Conservation (phyloP, 2,888 invertebrate species). For the Dicranocentrus wangi region DNA sequence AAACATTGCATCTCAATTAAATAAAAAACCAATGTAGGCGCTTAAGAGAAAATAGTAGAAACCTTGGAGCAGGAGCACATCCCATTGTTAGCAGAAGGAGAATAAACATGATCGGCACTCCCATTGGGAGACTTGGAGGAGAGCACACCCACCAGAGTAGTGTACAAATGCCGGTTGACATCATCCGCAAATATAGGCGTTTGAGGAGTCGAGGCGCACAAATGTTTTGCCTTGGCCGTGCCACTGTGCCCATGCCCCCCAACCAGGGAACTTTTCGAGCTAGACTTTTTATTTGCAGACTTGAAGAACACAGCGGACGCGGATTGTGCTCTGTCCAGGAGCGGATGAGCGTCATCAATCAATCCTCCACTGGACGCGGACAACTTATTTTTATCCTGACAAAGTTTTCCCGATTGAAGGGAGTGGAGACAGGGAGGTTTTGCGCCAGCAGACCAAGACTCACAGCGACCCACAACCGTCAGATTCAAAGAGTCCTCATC, state of each 20-base stretch:
- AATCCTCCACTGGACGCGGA: constrained; percentile 16
- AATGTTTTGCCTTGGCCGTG: constrained; percentile 28
- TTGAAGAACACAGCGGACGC: constrained; percentile 41
- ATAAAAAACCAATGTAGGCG: neutral
- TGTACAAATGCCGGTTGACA: constrained; percentile 65
- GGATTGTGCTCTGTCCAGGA: constrained; percentile 40
- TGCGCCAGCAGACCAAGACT: constrained; percentile 48
- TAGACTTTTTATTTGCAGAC: constrained; percentile 8
- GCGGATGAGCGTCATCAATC: constrained; percentile 46
- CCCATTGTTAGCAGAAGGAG: too few species aligned
- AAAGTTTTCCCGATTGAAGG: constrained; percentile 37
- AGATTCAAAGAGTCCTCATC: constrained; percentile 32
- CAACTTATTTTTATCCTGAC: constrained; percentile 39
- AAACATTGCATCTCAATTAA: neutral
- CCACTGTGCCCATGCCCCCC: constrained; percentile 2
- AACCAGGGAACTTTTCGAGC: neutral
- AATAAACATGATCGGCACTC: neutral
- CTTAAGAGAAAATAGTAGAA: constrained; percentile 15
- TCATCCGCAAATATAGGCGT: constrained; percentile 54
- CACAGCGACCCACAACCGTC: constrained; percentile 45
- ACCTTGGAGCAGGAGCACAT: constrained; percentile 45
- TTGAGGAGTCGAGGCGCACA: constrained; percentile 25
- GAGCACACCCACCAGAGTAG: constrained; percentile 58
- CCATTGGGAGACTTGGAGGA: constrained; percentile 23
- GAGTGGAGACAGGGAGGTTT: constrained; percentile 20